phyloP scores from a whole-genome alignment of 2,113 vertebrate genomes.

The Haemorhous mexicanus region DNA sequence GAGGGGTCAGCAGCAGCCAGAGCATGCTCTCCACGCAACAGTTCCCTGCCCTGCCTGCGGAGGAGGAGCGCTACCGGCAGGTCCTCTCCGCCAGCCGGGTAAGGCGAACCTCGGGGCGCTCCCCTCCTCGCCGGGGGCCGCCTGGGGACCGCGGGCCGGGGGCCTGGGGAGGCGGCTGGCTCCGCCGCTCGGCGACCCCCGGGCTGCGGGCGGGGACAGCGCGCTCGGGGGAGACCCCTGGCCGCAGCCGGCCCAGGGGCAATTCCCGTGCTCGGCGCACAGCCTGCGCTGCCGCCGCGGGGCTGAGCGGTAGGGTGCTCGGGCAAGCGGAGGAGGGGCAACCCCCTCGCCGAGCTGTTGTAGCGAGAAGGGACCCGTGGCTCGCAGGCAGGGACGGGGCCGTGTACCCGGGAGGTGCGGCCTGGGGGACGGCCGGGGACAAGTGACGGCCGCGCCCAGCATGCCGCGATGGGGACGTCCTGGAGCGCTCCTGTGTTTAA shows the following conservation, averaged over 20 bases:
- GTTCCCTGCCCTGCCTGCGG: slow-evolving; percentile 50
- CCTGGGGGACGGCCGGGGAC: neutral
- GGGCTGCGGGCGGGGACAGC: neutral
- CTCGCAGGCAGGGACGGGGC: neutral
- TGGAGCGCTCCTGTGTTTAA: neutral
- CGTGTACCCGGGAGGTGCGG: neutral
- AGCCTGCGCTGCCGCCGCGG: neutral
- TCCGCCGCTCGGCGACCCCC: neutral
- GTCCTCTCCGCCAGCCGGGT: slow-evolving; percentile 60
- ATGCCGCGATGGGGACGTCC: neutral
- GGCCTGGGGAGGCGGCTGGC: neutral
- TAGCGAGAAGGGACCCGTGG: neutral
- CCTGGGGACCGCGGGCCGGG: neutral
- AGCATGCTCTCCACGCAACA: slow-evolving; percentile 68
- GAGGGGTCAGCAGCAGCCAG: neutral
- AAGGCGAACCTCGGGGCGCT: slow-evolving; percentile 21
- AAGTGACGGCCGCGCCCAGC: neutral
- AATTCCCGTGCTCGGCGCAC: neutral
- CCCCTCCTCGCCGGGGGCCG: neutral
- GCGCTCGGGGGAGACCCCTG: neutral
- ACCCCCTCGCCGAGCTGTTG: too few relatives aligned
- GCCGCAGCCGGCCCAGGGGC: neutral
- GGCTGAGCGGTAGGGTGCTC: neutral
- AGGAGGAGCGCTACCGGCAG: slow-evolving; percentile 60
- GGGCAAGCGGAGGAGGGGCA: neutral